Evolutionary conservation across 2,888 invertebrate species (phyloP).

Genomic region (Dryadula phaetusa): DNA sequence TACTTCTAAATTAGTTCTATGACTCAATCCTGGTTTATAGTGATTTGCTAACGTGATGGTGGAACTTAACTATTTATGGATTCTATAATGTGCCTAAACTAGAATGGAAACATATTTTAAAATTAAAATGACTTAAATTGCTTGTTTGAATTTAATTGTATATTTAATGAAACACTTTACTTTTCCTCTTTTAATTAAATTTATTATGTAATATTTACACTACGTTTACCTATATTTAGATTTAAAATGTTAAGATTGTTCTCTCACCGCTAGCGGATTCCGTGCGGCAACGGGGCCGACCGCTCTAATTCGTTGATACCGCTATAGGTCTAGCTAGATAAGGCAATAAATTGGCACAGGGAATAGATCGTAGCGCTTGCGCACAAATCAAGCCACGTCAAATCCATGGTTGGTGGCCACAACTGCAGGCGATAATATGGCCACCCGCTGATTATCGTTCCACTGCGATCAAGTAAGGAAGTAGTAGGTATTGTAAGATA

Average conservation of each 20-base stretch:
- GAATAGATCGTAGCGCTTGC: slow-evolving; percentile 72
- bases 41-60: slow-evolving; percentile 28
- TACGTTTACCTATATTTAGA: neutral
- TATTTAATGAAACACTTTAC: too few relatives aligned
- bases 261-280: slow-evolving; percentile 35
- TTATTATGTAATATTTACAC: too few relatives aligned
- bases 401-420: slow-evolving; percentile 67
- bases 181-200: too few relatives aligned
- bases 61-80: neutral
- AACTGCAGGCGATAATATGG: slow-evolving; percentile 75
- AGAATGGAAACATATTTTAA: neutral
- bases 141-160: neutral
- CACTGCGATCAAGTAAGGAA: slow-evolving; percentile 46
- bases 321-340: slow-evolving; percentile 63
- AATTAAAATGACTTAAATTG: neutral
- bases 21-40: slow-evolving; percentile 61
- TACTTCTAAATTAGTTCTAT: slow-evolving; percentile 64
- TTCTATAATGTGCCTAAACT: neutral
- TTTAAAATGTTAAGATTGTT: slow-evolving; percentile 10
- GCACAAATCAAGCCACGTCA: slow-evolving; percentile 79
- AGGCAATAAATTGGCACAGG: slow-evolving; percentile 72
- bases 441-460: slow-evolving; percentile 67
- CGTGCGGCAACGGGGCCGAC: slow-evolving; percentile 60
- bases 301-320: slow-evolving; percentile 66
- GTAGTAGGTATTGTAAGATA: slow-evolving; percentile 35